These are phyloP conservation scores for Pristionchus entomophagus DNA, from an alignment of 2,888 invertebrate genomes.

Conservation along the genomic window DNA sequence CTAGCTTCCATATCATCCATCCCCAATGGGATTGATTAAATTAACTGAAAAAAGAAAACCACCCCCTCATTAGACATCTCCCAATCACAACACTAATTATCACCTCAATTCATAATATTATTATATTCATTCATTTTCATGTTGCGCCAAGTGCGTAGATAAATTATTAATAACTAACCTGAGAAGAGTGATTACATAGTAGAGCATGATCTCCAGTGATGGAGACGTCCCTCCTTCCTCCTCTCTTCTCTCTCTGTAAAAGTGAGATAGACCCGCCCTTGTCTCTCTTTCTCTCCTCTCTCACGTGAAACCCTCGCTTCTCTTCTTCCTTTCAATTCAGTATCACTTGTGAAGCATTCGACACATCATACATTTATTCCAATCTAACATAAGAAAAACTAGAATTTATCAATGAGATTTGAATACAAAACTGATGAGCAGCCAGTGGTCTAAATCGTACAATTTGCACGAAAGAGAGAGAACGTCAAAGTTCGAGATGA, in stretches of 20 bases:
- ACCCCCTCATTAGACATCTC: no score
- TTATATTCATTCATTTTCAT: no score
- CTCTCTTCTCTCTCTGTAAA: background rate
- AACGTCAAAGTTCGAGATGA: conserved; percentile 1
- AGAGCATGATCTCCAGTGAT: conserved; percentile 58
- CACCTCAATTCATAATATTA: no score
- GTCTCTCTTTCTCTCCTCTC: conserved; percentile 31
- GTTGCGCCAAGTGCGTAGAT: no score
- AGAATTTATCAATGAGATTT: no score
- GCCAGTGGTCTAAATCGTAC: background rate
- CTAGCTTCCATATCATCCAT: no score
- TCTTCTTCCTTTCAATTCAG: background rate
- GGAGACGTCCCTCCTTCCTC: conserved; percentile 16
- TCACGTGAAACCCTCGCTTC: conserved; percentile 28
- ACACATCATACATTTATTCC: background rate
- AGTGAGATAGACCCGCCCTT: background rate
- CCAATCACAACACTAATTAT: no score
- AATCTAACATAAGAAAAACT: background rate
- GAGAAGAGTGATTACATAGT: conserved; percentile 67
- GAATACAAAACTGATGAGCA: background rate
- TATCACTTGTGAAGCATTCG: background rate
- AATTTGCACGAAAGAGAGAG: background rate
- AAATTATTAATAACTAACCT: conserved; percentile 55
- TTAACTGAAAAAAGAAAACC: background rate
- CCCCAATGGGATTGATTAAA: background rate